Conservation (phyloP, 1,140 invertebrate genomes). For the Drosophila sulfurigaster region DNA sequence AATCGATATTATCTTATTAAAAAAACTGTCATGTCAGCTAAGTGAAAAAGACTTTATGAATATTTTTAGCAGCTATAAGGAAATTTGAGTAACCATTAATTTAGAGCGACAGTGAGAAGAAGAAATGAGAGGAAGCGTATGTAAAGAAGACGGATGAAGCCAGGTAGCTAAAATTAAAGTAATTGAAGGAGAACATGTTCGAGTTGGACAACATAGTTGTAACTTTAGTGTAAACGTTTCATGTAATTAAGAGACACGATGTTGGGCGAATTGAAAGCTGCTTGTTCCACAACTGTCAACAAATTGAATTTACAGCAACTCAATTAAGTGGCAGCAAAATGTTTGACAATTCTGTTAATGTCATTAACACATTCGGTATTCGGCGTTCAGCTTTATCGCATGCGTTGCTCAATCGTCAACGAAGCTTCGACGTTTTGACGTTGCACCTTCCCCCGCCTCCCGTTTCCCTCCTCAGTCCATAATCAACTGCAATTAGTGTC, state of each 20-base stretch:
- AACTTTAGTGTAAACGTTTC: background rate
- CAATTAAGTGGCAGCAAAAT: conserved; percentile 39
- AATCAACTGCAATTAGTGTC: conserved; percentile 49
- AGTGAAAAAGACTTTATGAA: no score
- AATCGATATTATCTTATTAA: no score
- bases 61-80: no score
- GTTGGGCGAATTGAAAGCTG: background rate
- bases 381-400: conserved; percentile 4
- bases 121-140: no score
- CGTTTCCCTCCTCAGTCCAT: background rate
- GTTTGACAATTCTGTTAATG: conserved; percentile 47
- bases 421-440: background rate
- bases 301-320: conserved; percentile 37
- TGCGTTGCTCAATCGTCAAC: conserved; percentile 34
- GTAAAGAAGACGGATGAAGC: no score
- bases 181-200: background rate
- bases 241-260: background rate
- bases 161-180: background rate
- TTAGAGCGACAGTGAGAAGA: no score
- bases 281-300: conserved; percentile 32
- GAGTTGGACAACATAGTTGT: background rate
- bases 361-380: conserved; percentile 34
- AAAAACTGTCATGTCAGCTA: no score
- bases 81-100: no score
- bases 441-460: background rate